These are phyloP conservation scores for Ophiodon elongatus DNA, from an alignment of 2,113 vertebrate genomes.

Conservation along the genomic window DNA sequence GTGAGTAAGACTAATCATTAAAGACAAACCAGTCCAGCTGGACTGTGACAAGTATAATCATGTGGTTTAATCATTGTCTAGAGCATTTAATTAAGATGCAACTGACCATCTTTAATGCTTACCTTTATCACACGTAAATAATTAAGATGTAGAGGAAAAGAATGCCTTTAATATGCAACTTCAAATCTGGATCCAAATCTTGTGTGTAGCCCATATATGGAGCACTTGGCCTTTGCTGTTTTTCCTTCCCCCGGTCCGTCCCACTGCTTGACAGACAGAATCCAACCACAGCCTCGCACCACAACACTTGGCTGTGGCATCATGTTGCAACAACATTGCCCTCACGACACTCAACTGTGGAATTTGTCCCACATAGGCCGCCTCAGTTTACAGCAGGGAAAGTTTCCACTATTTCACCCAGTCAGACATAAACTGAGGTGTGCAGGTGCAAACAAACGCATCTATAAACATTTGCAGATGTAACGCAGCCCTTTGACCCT, in stretches of 20 bases:
- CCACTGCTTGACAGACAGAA: slow-evolving; percentile 15
- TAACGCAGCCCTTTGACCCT: background rate
- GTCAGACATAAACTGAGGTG: background rate
- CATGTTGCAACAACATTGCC: slow-evolving; percentile 40
- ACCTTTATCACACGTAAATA: background rate
- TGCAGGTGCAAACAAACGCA: slow-evolving; percentile 24
- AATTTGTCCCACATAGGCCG: slow-evolving; percentile 18
- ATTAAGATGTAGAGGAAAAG: background rate
- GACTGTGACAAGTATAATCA: slow-evolving; percentile 3
- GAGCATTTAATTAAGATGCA: background rate
- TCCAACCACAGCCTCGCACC: slow-evolving; percentile 41
- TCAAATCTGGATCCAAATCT: background rate
- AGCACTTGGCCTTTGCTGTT: background rate
- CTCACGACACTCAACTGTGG: slow-evolving; percentile 25
- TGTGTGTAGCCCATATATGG: background rate
- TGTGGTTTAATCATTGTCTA: slow-evolving; percentile 14
- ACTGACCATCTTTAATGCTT: background rate
- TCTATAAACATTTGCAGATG: background rate
- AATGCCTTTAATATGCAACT: background rate
- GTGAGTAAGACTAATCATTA: slow-evolving; percentile 18
- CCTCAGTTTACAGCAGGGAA: slow-evolving; percentile 8
- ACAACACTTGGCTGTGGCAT: slow-evolving; percentile 45
- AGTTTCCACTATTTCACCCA: background rate
- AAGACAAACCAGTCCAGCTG: slow-evolving; percentile 47
- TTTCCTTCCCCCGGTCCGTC: slow-evolving; percentile 15